Base-by-base conservation (phyloP, 2,113 vertebrate species). In the Datnioides undecimradiatus region DNA sequence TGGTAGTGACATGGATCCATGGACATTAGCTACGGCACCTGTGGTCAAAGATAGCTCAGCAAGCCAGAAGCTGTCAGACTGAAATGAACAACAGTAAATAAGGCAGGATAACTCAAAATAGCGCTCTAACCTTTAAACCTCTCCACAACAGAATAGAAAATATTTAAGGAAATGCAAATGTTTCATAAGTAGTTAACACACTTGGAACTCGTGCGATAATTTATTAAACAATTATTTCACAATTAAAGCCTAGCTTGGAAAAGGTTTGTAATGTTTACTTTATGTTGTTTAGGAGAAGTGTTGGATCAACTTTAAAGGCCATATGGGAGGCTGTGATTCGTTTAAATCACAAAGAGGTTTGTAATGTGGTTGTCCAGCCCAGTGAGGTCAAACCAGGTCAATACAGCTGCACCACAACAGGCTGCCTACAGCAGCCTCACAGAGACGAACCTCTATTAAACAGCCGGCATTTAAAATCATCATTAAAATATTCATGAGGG, bases 21-120 rank as follows among this genome's bases (percentile, higher is more conserved):
- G 21, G 46, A 85, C 43, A 51, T 80, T 36, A 57, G 71, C 40
- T 45, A 51, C 45, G 66, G 54, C 73, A 82, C 71, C 54, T 79
- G 74, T 78, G 64, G 54, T 66, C 51, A 85, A 82, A 83, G 64
- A 89, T 89, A 89, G 67, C 34, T 74, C 27, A 33, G 74, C 21
- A 2, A 59, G 60, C 60, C 48, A 58, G 62, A 34, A 71, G 52
- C 29, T 80, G 79, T 82, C 71, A 65, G 29, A 60, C 64, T 34
- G 48, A 82, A 60, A 62, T 46, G 48, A 52, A 14, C 48, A 12
- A 70, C 68, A 38, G 69, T 33, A 68, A 72, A 71, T 13, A 69
- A 13, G 16, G 14, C 23, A 13, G 63, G 33, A 79, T 46, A 46
- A 65, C 48, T 23, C 40, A 73, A 52, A 17, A 45, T 3, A 46